Evolutionary conservation across 2,888 invertebrate species (phyloP).

Genomic region (Nomada ruficornis): DNA sequence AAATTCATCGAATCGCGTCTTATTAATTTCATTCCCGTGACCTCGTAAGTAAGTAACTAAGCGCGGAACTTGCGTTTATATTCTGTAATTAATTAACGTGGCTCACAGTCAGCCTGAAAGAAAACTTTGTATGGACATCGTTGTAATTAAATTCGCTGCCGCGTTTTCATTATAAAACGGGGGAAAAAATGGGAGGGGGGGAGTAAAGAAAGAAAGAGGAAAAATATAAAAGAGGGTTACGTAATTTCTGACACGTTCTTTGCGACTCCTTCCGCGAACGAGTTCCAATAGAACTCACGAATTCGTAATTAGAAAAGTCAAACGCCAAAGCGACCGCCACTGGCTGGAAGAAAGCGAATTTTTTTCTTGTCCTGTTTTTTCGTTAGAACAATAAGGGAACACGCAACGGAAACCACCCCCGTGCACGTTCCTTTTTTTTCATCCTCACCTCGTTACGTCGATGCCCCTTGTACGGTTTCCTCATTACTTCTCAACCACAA

Average conservation of each 20-base stretch:
- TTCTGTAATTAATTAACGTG: constrained; percentile 57
- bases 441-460: constrained; percentile 44
- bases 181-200: too few species aligned
- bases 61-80: constrained; percentile 45
- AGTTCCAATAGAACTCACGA: constrained; percentile 46
- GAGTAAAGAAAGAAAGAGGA: neutral
- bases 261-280: constrained; percentile 47
- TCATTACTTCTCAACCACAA: constrained; percentile 50
- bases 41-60: constrained; percentile 42
- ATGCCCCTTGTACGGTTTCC: constrained; percentile 34
- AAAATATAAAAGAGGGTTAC: constrained; percentile 27
- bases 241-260: constrained; percentile 58
- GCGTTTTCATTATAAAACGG: constrained; percentile 18
- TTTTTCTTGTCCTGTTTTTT: constrained; percentile 2
- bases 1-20: constrained; percentile 40
- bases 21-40: constrained; percentile 30
- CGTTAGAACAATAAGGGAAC: constrained; percentile 36
- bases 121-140: constrained; percentile 56
- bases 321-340: constrained; percentile 19
- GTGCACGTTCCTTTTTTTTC: too few species aligned
- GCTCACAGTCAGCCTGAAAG: constrained; percentile 34
- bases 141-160: constrained; percentile 55
- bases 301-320: constrained; percentile 45
- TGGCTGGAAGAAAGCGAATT: constrained; percentile 14
- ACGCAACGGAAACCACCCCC: neutral